phyloP scores from a whole-genome alignment of 2,797 vertebrate species.

The Parauchenoglanis punctatus region DNA sequence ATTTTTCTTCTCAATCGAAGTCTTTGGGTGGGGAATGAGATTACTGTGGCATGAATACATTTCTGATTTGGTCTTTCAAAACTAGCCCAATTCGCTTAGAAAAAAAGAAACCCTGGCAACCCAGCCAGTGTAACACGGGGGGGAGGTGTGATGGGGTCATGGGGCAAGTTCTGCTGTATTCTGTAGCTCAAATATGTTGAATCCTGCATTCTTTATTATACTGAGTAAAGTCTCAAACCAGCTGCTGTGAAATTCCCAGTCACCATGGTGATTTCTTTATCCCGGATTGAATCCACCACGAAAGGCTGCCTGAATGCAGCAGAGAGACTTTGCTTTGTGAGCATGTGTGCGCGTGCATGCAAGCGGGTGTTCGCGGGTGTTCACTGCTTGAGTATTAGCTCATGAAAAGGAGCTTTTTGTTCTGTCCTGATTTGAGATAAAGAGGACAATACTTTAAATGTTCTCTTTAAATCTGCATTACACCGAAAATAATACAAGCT shows the following conservation, averaged over 20 bases:
- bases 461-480: too few relatives aligned
- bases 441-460: neutral
- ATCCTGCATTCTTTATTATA: neutral
- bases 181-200: neutral
- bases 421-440: neutral
- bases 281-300: neutral
- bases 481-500: neutral
- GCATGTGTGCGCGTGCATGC: too few relatives aligned
- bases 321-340: neutral
- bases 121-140: neutral
- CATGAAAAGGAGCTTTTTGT: neutral
- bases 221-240: neutral
- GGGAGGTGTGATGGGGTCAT: too few relatives aligned
- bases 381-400: neutral
- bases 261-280: constrained; percentile 16
- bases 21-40: neutral
- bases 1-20: neutral
- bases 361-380: neutral
- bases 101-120: neutral
- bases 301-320: neutral
- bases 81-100: neutral
- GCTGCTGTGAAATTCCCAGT: constrained; percentile 3
- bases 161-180: neutral
- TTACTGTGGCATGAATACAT: neutral
- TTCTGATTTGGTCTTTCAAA: neutral